These are phyloP conservation scores for Luscinia megarhynchos DNA, from an alignment of 2,797 vertebrate species.

Conservation along the genomic window DNA sequence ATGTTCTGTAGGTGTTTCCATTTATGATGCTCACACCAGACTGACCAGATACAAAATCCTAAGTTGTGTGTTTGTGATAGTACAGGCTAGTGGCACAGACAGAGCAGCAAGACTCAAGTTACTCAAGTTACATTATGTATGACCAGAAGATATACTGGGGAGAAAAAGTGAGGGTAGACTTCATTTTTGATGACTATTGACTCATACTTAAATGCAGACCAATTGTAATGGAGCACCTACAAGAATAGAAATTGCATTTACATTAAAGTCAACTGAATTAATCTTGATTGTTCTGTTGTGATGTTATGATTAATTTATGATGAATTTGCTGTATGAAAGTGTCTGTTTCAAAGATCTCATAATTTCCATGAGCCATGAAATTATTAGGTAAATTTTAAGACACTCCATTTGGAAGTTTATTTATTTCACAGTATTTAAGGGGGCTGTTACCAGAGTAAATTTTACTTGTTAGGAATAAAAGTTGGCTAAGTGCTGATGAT, in stretches of 20 bases:
- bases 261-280: background rate
- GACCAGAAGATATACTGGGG: background rate
- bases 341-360: background rate
- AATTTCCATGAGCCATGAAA: background rate
- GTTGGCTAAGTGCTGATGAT: background rate
- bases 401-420: background rate
- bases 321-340: background rate
- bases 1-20: background rate
- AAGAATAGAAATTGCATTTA: background rate
- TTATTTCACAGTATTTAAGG: background rate
- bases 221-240: background rate
- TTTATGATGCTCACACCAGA: background rate
- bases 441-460: background rate
- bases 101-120: background rate
- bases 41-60: background rate
- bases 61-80: background rate
- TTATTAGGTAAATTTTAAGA: background rate
- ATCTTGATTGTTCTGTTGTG: background rate
- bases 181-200: background rate
- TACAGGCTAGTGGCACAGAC: background rate
- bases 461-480: background rate
- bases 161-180: background rate
- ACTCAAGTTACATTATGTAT: background rate
- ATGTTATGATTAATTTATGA: background rate
- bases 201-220: background rate